Evolutionary conservation across 2,888 invertebrate species (phyloP).

Genomic region (Thymelicus sylvestris): DNA sequence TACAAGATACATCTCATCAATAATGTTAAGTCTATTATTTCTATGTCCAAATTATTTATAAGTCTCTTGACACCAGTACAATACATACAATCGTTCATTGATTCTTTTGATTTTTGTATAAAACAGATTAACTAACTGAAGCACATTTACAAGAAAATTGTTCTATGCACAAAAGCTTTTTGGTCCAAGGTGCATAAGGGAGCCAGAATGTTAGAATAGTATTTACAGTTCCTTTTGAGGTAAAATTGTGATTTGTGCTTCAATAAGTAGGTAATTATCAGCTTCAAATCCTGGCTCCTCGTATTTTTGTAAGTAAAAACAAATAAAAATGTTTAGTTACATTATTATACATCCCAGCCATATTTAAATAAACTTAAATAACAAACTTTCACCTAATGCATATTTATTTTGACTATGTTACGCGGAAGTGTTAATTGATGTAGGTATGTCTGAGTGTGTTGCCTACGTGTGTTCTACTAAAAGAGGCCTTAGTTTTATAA

Average conservation of each 20-base stretch:
- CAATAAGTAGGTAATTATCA: not conserved
- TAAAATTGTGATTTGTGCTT: not conserved
- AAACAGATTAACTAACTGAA: not conserved
- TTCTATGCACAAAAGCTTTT: not conserved
- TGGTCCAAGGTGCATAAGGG: constrained; percentile 1
- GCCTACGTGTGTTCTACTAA: too few relatives aligned
- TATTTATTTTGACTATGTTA: too few relatives aligned
- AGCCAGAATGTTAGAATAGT: not conserved
- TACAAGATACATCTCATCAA: constrained; percentile 65
- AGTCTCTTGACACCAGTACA: constrained; percentile 8
- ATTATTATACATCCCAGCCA: too few relatives aligned
- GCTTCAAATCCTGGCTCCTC: not conserved
- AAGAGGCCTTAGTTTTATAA: too few relatives aligned
- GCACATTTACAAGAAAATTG: not conserved
- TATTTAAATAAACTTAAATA: too few relatives aligned
- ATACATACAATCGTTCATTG: constrained; percentile 11
- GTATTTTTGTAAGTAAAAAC: not conserved
- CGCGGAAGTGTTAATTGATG: too few relatives aligned
- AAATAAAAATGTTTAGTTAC: not conserved
- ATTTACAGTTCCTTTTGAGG: not conserved
- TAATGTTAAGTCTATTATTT: constrained; percentile 55
- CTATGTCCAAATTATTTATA: constrained; percentile 8
- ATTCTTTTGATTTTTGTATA: not conserved
- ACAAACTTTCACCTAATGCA: too few relatives aligned
- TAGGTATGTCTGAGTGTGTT: too few relatives aligned